Evolutionary conservation across 1,140 invertebrate species (phyloP).

Genomic region (Rhyzopertha dominica): DNA sequence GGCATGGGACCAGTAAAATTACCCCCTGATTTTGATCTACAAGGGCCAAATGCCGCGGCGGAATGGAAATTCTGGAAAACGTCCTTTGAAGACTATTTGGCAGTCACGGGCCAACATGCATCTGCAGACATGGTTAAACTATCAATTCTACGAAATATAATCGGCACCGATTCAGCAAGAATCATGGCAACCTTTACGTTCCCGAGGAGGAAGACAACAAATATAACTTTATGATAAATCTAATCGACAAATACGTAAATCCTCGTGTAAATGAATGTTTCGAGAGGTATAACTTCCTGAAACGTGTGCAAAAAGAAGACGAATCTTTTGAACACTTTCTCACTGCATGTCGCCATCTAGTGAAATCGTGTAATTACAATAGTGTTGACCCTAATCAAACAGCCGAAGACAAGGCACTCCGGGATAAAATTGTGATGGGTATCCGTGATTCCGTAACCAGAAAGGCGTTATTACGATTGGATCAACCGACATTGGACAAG

Average conservation of each 20-base stretch:
- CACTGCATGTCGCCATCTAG: conserved; percentile 3
- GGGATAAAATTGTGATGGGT: conserved; percentile 18
- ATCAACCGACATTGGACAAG: too few relatives aligned
- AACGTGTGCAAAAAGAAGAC: conserved; percentile 12
- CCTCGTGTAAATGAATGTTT: conserved; percentile 9
- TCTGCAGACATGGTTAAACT: too few relatives aligned
- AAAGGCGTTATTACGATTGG: conserved; percentile 13
- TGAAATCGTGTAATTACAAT: conserved; percentile 11
- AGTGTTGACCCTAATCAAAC: conserved; percentile 7
- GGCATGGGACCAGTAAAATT: conserved; percentile 8
- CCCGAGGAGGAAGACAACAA: neutral
- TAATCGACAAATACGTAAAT: conserved; percentile 12
- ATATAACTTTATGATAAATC: conserved; percentile 3
- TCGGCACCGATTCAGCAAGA: too few relatives aligned
- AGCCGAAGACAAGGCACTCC: conserved; percentile 14
- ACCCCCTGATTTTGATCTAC: conserved; percentile 16
- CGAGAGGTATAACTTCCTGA: conserved; percentile 12
- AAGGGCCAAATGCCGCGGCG: conserved; percentile 1
- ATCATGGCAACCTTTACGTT: too few relatives aligned
- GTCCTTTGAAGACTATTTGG: conserved; percentile 9
- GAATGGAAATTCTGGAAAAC: conserved; percentile 13
- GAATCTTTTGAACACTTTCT: conserved; percentile 14
- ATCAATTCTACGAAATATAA: too few relatives aligned
- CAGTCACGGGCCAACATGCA: conserved; percentile 8
- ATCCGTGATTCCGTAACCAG: conserved; percentile 11